A percentile compares a stretch with the other conserved stretches of the same genome.
These are phyloP conservation scores for Macaca fascicularis DNA, from an alignment of 2,113 vertebrate genomes.

Conservation along the genomic window DNA sequence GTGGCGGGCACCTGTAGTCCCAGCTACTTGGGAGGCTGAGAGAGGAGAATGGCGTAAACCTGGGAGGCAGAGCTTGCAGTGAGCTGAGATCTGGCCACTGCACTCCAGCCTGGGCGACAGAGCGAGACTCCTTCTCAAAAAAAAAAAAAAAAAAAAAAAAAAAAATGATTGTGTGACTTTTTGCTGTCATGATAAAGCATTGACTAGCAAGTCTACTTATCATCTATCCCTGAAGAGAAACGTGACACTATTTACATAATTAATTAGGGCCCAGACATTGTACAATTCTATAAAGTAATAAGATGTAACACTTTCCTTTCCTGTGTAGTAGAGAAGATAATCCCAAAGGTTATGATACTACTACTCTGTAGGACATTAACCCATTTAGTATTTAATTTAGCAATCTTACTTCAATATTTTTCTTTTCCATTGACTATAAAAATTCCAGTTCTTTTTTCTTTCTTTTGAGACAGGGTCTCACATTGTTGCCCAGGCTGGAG, in stretches of 20 bases:
- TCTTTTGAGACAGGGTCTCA: neutral
- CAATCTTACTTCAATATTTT: conserved; percentile 33
- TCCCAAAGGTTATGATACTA: neutral
- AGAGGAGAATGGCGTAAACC: too few relatives aligned
- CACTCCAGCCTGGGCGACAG: too few relatives aligned
- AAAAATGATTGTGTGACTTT: neutral
- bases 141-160: neutral
- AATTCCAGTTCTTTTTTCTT: neutral
- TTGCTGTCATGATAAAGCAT: neutral
- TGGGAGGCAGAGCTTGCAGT: too few relatives aligned
- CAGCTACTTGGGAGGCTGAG: too few relatives aligned
- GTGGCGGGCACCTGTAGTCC: too few relatives aligned
- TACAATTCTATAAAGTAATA: conserved; percentile 22
- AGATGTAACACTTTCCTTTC: neutral
- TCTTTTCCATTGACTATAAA: conserved; percentile 13
- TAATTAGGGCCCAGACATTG: neutral
- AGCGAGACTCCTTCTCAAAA: too few relatives aligned
- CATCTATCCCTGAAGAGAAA: conserved; percentile 1
- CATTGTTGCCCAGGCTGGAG: neutral
- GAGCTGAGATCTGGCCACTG: too few relatives aligned
- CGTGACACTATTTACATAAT: neutral
- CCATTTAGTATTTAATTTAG: conserved; percentile 20
- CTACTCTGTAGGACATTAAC: neutral
- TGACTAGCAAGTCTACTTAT: neutral
- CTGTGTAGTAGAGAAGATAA: neutral